Conservation (phyloP, 2,113 vertebrate species). For the Donacobius atricapilla region DNA sequence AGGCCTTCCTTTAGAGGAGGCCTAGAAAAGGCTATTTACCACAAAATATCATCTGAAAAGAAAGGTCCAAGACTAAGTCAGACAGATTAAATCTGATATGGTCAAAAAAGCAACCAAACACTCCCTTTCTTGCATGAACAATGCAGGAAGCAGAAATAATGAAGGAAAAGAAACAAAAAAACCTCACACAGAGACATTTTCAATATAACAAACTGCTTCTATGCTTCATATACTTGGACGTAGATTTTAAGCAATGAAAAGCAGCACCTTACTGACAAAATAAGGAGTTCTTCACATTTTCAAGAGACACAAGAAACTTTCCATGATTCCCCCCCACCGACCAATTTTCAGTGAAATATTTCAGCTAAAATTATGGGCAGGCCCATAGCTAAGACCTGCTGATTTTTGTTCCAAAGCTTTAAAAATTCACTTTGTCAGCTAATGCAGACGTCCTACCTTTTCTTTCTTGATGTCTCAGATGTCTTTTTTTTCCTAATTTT, state of each 20-base stretch:
- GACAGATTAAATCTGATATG: not conserved
- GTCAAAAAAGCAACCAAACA: not conserved
- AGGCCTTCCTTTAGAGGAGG: not conserved
- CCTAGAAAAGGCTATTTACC: not conserved
- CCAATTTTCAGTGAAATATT: not conserved
- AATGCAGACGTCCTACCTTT: not conserved
- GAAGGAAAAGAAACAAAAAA: not conserved
- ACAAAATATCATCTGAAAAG: not conserved
- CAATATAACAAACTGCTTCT: not conserved
- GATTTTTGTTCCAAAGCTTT: not conserved
- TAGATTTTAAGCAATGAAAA: not conserved
- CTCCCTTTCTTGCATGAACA: not conserved
- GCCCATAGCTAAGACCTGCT: not conserved
- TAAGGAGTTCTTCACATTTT: not conserved
- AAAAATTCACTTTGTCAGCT: not conserved
- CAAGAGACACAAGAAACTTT: not conserved
- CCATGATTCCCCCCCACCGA: accelerated
- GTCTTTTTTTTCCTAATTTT: not conserved
- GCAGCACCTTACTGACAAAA: not conserved
- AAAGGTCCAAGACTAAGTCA: not conserved
- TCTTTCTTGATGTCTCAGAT: not conserved
- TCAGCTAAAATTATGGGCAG: not conserved
- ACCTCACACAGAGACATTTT: not conserved
- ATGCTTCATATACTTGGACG: not conserved
- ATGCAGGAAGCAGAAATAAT: not conserved